phyloP scores from a whole-genome alignment of 2,113 vertebrate genomes.

The Sinosuthora webbiana region DNA sequence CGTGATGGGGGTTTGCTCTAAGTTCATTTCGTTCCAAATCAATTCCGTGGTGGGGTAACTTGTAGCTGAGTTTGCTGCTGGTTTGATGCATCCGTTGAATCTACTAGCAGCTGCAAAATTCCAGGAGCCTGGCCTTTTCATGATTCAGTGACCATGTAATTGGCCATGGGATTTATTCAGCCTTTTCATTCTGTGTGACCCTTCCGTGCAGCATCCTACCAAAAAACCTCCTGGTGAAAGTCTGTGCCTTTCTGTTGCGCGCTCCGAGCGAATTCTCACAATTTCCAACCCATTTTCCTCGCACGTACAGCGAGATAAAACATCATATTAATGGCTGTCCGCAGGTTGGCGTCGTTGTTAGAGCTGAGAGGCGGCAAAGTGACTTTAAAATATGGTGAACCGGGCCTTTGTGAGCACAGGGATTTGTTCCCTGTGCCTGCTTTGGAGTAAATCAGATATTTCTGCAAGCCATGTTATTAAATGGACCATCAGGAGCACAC shows the following conservation, averaged over 20 bases:
- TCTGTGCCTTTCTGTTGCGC: not conserved
- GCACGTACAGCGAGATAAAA: not conserved
- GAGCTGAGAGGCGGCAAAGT: not conserved
- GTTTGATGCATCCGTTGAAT: conserved; percentile 44
- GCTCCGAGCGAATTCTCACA: not conserved
- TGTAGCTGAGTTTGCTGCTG: conserved; percentile 48
- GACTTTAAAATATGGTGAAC: not conserved
- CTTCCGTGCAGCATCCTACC: conserved; percentile 9
- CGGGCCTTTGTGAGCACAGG: not conserved
- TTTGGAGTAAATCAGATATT: not conserved
- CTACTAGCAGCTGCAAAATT: conserved; percentile 65
- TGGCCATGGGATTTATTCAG: conserved; percentile 65
- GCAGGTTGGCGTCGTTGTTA: not conserved
- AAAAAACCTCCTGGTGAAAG: not conserved
- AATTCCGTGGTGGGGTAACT: not conserved
- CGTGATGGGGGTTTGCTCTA: not conserved
- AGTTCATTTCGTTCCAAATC: not conserved
- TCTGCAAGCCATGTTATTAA: not conserved
- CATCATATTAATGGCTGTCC: not conserved
- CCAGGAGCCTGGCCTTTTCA: conserved; percentile 54
- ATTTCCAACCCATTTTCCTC: not conserved
- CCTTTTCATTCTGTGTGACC: conserved; percentile 59
- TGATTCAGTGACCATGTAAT: conserved; percentile 70
- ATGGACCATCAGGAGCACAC: not conserved
- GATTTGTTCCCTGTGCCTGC: not conserved